Evolutionary conservation across 2,888 invertebrate species (phyloP).

Genomic region (Plagodis dolabraria): DNA sequence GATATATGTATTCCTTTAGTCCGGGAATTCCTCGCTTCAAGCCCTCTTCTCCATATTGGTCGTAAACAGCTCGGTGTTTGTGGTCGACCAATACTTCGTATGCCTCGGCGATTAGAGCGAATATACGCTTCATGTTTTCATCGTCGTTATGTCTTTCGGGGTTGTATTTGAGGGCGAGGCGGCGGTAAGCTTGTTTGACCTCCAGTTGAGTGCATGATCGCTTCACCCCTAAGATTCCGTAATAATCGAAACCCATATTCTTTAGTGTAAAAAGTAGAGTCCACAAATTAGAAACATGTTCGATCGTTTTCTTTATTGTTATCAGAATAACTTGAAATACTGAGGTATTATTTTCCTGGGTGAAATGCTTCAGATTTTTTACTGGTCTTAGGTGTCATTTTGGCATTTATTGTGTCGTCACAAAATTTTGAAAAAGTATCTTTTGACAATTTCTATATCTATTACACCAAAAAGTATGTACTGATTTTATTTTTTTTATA

Average conservation of each 20-base stretch:
- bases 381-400: background rate
- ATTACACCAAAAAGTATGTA: no score
- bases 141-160: constrained; percentile 82
- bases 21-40: constrained; percentile 92
- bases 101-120: constrained; percentile 89
- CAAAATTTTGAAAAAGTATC: no score
- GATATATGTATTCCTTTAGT: constrained; percentile 87
- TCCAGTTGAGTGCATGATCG: constrained; percentile 87
- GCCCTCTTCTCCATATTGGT: constrained; percentile 95
- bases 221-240: constrained; percentile 89
- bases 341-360: no score
- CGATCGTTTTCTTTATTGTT: background rate
- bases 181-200: constrained; percentile 88
- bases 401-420: no score
- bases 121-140: constrained; percentile 80
- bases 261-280: constrained; percentile 10
- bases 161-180: constrained; percentile 84
- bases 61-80: constrained; percentile 90
- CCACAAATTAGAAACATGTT: background rate
- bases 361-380: no score
- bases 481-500: no score
- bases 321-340: no score
- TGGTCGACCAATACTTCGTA: constrained; percentile 91
- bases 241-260: constrained; percentile 90
- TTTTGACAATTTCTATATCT: no score